Conservation (phyloP, 2,888 invertebrate species). For the Endotricha flammealis region DNA sequence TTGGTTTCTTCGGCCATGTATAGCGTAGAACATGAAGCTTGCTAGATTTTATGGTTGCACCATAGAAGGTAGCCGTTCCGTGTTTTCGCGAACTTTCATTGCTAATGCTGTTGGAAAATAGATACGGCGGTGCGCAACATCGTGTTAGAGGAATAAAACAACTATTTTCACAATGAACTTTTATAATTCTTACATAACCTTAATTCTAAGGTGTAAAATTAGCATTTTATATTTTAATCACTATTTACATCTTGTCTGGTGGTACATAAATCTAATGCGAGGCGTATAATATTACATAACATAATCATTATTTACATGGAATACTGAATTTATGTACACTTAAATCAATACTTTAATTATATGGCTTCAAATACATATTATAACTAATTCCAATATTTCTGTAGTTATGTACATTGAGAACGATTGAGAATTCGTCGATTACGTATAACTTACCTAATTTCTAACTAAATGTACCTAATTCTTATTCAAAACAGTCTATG, state of each 20-base stretch:
- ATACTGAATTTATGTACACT: conserved; percentile 23
- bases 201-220: conserved; percentile 12
- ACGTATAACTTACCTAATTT: too few relatives aligned
- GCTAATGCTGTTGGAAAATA: conserved; percentile 12
- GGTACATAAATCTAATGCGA: conserved; percentile 48
- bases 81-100: conserved; percentile 23
- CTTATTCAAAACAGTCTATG: conserved; percentile 56
- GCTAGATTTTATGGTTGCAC: conserved; percentile 19
- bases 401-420: conserved; percentile 7
- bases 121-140: background rate
- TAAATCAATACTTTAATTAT: conserved; percentile 6
- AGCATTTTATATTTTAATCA: conserved; percentile 12
- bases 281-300: conserved; percentile 31
- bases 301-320: conserved; percentile 24
- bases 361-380: conserved; percentile 9
- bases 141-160: conserved; percentile 3
- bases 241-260: conserved; percentile 44
- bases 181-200: conserved; percentile 10
- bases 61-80: conserved; percentile 20
- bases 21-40: conserved; percentile 16
- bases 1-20: conserved; percentile 20
- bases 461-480: background rate
- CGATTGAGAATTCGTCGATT: too few relatives aligned
- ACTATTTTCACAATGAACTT: background rate
- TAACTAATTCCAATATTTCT: conserved; percentile 1